Percentiles rank a stretch among this genome's conserved stretches.
Conservation (phyloP, 2,113 vertebrate genomes). For the Hippopotamus amphibius region DNA sequence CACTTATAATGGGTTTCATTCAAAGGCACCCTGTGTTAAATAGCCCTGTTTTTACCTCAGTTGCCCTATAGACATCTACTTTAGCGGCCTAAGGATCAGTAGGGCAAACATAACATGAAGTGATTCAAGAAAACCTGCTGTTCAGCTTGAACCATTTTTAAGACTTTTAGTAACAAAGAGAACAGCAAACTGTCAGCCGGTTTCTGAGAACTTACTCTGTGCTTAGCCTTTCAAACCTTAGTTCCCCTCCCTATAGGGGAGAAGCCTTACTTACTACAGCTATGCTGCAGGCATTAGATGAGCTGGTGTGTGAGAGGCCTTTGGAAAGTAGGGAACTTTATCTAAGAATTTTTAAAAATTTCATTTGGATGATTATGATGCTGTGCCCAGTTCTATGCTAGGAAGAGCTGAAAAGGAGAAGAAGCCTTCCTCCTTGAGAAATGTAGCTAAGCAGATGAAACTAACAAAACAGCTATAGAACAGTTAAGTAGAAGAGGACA, state of each 20-base stretch:
- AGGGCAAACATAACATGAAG: neutral
- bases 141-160: constrained; percentile 10
- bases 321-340: neutral
- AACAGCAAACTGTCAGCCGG: neutral
- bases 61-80: constrained; percentile 31
- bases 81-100: neutral
- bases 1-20: constrained; percentile 60
- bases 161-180: constrained; percentile 13
- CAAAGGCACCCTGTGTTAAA: constrained; percentile 59
- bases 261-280: neutral
- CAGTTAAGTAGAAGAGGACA: neutral
- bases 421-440: neutral
- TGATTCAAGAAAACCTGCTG: constrained; percentile 42
- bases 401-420: neutral
- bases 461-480: neutral
- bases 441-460: neutral
- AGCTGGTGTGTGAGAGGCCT: neutral
- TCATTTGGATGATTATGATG: neutral
- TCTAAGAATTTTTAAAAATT: neutral
- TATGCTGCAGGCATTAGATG: neutral
- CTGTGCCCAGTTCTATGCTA: neutral
- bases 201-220: neutral
- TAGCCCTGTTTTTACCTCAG: constrained; percentile 22
- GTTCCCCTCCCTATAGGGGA: neutral
- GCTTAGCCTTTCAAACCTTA: neutral